These are phyloP conservation scores for Synanceia verrucosa DNA, from an alignment of 2,797 vertebrate genomes.

Conservation along the genomic window DNA sequence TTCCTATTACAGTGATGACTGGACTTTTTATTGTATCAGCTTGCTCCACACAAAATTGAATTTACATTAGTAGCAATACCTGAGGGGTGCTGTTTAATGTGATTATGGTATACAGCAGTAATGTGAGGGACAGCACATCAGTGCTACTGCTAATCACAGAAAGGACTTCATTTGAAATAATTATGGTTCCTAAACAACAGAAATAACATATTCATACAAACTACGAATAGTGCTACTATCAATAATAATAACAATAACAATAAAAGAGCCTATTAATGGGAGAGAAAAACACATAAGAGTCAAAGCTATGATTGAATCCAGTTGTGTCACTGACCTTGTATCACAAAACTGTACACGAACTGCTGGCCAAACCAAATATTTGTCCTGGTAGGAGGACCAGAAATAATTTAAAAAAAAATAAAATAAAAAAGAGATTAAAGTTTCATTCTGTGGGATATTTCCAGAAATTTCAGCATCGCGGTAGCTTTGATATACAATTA, in stretches of 20 bases:
- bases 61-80: conserved; percentile 42
- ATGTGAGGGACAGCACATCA: conserved; percentile 33
- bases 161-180: conserved; percentile 5
- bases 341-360: background rate
- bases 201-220: background rate
- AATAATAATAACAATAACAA: background rate
- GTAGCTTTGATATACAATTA: too few relatives aligned
- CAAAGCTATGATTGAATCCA: background rate
- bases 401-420: background rate
- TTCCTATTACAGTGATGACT: conserved; percentile 19
- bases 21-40: conserved; percentile 23
- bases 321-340: background rate
- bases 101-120: conserved; percentile 32
- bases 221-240: background rate
- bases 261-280: background rate
- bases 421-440: background rate
- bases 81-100: conserved; percentile 38
- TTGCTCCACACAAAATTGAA: conserved; percentile 22
- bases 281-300: background rate
- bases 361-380: background rate
- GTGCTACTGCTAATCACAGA: conserved; percentile 9
- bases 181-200: conserved; percentile 2
- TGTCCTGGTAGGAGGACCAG: background rate
- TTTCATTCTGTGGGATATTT: background rate
- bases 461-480: too few relatives aligned